Evolutionary conservation across 2,888 invertebrate species (phyloP).

Genomic region (Drosophila setosimentum): DNA sequence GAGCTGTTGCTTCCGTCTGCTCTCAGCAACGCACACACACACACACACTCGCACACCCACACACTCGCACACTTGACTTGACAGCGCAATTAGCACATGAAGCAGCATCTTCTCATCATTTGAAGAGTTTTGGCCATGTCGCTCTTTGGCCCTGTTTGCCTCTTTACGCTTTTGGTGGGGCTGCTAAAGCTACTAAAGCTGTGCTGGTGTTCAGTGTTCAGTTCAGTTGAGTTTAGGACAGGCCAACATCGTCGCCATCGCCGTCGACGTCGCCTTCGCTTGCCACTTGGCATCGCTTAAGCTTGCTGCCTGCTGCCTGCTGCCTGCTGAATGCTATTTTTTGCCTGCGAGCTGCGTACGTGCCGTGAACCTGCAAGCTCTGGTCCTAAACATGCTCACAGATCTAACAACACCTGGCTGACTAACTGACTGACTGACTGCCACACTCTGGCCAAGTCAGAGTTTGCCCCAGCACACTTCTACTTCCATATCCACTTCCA

Average conservation of each 20-base stretch:
- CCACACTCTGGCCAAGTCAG: constrained; percentile 3
- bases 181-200: constrained; percentile 10
- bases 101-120: constrained; percentile 78
- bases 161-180: constrained; percentile 1
- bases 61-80: constrained; percentile 59
- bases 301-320: constrained; percentile 33
- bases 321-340: constrained; percentile 20
- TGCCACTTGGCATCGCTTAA: constrained; percentile 80
- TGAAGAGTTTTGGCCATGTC: constrained; percentile 61
- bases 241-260: constrained; percentile 27
- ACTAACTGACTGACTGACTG: neutral
- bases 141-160: constrained; percentile 50
- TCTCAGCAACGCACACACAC: constrained; percentile 8
- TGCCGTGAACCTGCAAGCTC: constrained; percentile 39
- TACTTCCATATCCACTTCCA: constrained; percentile 11
- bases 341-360: constrained; percentile 58
- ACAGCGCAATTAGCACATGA: constrained; percentile 82
- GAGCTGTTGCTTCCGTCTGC: constrained; percentile 74
- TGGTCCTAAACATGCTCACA: constrained; percentile 54
- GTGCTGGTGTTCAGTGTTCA: neutral
- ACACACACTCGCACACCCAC: constrained; percentile 3
- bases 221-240: constrained; percentile 1
- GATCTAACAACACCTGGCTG: constrained; percentile 29
- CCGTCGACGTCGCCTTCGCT: constrained; percentile 33
- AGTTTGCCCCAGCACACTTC: neutral